A percentile compares a stretch with the other conserved stretches of the same genome.
phyloP scores from a whole-genome alignment of 2,113 vertebrate genomes.

The Laticauda colubrina region DNA sequence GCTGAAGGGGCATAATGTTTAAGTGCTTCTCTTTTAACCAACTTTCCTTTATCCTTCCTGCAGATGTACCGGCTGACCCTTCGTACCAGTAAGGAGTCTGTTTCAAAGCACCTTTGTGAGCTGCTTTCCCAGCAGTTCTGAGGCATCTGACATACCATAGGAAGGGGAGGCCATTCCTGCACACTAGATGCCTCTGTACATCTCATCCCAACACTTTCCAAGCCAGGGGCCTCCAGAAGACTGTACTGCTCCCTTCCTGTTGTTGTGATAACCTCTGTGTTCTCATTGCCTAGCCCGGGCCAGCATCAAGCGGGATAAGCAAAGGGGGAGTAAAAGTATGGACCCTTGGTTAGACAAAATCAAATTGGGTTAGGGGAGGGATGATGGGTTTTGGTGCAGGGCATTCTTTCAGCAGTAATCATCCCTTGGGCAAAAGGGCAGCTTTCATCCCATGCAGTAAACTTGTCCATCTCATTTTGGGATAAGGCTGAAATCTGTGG shows the following conservation, averaged over 20 bases:
- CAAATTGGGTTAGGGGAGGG: not conserved
- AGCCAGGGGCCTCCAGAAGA: slow-evolving; percentile 32
- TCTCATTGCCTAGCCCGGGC: slow-evolving; percentile 35
- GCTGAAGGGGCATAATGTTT: not conserved
- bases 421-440: not conserved
- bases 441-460: not conserved
- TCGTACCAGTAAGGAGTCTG: slow-evolving; percentile 88
- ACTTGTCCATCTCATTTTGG: not conserved
- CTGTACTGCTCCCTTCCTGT: slow-evolving; percentile 30
- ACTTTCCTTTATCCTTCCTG: not conserved
- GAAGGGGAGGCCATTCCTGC: slow-evolving; percentile 63
- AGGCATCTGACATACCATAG: slow-evolving; percentile 38
- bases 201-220: not conserved
- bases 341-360: slow-evolving; percentile 9
- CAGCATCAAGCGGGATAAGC: slow-evolving; percentile 11
- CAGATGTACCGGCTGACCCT: slow-evolving; percentile 93
- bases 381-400: not conserved
- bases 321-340: not conserved
- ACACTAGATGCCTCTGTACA: slow-evolving; percentile 56
- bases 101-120: slow-evolving; percentile 86
- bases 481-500: slow-evolving; percentile 18
- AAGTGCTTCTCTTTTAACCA: not conserved
- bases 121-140: slow-evolving; percentile 84
- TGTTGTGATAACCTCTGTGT: slow-evolving; percentile 38
- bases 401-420: slow-evolving; percentile 8